These are phyloP conservation scores for Andrena marginata DNA, from an alignment of 2,888 invertebrate genomes.

Conservation along the genomic window DNA sequence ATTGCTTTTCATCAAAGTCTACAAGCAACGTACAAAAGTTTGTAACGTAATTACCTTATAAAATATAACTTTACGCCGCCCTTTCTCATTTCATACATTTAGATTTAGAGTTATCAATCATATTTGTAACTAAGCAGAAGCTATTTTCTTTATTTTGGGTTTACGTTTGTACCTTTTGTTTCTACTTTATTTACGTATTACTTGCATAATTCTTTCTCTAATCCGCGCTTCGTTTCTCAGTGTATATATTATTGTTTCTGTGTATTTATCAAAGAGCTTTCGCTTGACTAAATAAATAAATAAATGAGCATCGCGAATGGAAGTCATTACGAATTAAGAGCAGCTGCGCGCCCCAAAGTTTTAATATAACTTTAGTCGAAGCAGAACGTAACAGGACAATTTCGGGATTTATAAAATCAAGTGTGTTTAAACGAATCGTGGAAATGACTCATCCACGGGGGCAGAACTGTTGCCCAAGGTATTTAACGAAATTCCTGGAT, in stretches of 20 bases:
- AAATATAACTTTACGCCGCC: constrained; percentile 4
- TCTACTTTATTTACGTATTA: too few species aligned
- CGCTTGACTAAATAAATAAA: too few species aligned
- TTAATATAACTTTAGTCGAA: not conserved
- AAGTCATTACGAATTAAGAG: not conserved
- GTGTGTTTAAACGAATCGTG: not conserved
- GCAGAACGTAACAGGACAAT: not conserved
- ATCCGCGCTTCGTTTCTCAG: too few species aligned
- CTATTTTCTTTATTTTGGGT: too few species aligned
- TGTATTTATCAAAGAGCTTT: too few species aligned
- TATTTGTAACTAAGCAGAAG: too few species aligned
- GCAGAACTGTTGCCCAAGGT: not conserved
- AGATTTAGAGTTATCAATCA: too few species aligned
- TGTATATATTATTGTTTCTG: too few species aligned
- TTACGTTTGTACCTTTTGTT: too few species aligned
- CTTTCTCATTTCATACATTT: not conserved
- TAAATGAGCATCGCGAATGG: not conserved
- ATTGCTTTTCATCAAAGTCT: not conserved
- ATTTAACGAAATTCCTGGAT: constrained; percentile 29
- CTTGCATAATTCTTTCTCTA: too few species aligned
- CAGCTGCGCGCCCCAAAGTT: not conserved
- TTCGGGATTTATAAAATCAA: not conserved
- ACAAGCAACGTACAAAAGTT: not conserved
- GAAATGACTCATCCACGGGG: not conserved
- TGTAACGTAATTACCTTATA: not conserved